phyloP scores from a whole-genome alignment of 1,140 invertebrate species.

The Episyrphus balteatus region DNA sequence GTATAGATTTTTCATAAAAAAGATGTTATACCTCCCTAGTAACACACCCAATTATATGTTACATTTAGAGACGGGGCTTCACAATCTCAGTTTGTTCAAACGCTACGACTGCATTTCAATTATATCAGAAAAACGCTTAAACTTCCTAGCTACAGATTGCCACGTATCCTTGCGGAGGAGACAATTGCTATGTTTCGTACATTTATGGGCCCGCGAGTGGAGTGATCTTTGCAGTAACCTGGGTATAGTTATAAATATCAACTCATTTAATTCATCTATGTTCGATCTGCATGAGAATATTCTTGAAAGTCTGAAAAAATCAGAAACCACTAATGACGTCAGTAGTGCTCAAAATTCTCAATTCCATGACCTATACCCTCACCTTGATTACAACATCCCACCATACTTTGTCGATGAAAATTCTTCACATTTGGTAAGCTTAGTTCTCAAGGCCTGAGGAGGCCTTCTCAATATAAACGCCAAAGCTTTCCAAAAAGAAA shows the following conservation, averaged over 20 bases:
- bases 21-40: not conserved
- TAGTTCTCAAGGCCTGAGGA: not conserved
- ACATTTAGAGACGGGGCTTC: not conserved
- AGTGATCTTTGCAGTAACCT: not conserved
- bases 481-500: not conserved
- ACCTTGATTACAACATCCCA: not conserved
- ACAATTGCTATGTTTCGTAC: not conserved
- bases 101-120: not conserved
- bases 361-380: not conserved
- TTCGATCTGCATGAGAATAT: not conserved
- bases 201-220: not conserved
- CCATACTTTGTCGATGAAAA: not conserved
- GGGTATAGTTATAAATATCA: not conserved
- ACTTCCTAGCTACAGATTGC: not conserved
- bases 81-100: not conserved
- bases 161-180: not conserved
- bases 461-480: not conserved
- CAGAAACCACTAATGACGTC: not conserved
- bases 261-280: not conserved
- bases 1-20: not conserved
- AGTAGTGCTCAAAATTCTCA: not conserved
- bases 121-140: not conserved
- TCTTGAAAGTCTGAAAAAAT: not conserved
- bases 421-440: not conserved
- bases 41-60: no score